Conservation (phyloP, 1,140 invertebrate genomes). For the Streblospio benedicti region DNA sequence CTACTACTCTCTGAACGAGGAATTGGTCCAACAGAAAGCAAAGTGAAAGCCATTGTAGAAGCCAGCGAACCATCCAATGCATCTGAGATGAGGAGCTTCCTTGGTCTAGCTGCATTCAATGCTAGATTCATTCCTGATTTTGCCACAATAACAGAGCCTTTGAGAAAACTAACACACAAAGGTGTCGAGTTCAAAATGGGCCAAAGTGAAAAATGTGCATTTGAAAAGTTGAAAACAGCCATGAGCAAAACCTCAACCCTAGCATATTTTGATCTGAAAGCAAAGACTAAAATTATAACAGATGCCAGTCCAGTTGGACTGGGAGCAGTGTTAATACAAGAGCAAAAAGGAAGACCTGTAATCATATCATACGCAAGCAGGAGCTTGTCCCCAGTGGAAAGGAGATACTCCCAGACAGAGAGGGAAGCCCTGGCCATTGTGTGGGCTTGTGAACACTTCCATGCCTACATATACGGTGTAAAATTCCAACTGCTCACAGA, state of each 20-base stretch:
- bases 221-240: not conserved
- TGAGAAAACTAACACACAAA: slow-evolving; percentile 4
- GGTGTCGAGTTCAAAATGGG: slow-evolving; percentile 4
- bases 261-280: not conserved
- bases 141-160: slow-evolving; percentile 2
- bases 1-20: not conserved
- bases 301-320: slow-evolving; percentile 6
- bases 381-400: slow-evolving; percentile 14
- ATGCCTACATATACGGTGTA: slow-evolving; percentile 42
- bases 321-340: slow-evolving; percentile 4
- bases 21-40: not conserved
- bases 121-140: slow-evolving; percentile 9
- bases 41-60: not conserved
- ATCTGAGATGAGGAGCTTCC: slow-evolving; percentile 13
- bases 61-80: slow-evolving; percentile 5
- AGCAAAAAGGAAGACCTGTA: not conserved
- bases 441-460: slow-evolving; percentile 44
- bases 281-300: not conserved
- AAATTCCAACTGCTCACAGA: slow-evolving; percentile 41
- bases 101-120: slow-evolving; percentile 9
- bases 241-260: not conserved
- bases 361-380: slow-evolving; percentile 21
- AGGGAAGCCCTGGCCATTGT: slow-evolving; percentile 44
- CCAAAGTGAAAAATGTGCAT: too few relatives aligned
- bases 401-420: slow-evolving; percentile 44